Conservation (phyloP, 1,140 invertebrate species). For the Berghia stephanieae region DNA sequence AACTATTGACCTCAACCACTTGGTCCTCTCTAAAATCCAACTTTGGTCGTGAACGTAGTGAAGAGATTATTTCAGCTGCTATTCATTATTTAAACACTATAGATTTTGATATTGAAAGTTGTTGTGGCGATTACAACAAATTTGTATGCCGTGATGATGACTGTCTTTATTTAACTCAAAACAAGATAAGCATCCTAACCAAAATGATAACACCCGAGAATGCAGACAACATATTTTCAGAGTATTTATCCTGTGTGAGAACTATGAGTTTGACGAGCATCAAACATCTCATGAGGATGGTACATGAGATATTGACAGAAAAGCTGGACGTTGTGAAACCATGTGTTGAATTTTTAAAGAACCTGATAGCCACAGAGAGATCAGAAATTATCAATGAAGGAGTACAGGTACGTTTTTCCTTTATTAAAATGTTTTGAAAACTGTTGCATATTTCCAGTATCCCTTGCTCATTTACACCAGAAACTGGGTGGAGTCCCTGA, state of each 20-base stretch:
- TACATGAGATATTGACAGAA: not conserved
- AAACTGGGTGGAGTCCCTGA: no score
- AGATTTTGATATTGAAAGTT: not conserved
- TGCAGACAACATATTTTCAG: slow-evolving; percentile 22
- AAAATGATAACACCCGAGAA: slow-evolving; percentile 19
- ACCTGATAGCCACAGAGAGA: slow-evolving; percentile 5
- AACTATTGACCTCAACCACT: not conserved
- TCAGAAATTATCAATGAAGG: not conserved
- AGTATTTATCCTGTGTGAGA: not conserved
- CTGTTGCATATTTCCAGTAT: no score
- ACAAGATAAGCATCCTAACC: slow-evolving; percentile 15
- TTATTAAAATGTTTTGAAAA: not conserved
- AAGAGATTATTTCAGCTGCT: slow-evolving; percentile 22
- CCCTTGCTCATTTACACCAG: no score
- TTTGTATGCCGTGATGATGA: slow-evolving; percentile 30
- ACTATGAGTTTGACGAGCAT: not conserved
- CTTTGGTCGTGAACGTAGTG: slow-evolving; percentile 16
- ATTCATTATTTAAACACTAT: slow-evolving; percentile 21
- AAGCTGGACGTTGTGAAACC: slow-evolving; percentile 1
- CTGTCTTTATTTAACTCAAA: not conserved
- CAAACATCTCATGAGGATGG: not conserved
- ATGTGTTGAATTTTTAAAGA: slow-evolving; percentile 11
- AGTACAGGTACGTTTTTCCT: slow-evolving; percentile 16
- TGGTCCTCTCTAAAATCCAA: slow-evolving; percentile 17
- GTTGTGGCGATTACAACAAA: slow-evolving; percentile 16